Percentiles rank a stretch among this genome's conserved stretches.
Evolutionary conservation across 1,140 invertebrate genomes (phyloP).

Genomic region (Drosophila sproati): DNA sequence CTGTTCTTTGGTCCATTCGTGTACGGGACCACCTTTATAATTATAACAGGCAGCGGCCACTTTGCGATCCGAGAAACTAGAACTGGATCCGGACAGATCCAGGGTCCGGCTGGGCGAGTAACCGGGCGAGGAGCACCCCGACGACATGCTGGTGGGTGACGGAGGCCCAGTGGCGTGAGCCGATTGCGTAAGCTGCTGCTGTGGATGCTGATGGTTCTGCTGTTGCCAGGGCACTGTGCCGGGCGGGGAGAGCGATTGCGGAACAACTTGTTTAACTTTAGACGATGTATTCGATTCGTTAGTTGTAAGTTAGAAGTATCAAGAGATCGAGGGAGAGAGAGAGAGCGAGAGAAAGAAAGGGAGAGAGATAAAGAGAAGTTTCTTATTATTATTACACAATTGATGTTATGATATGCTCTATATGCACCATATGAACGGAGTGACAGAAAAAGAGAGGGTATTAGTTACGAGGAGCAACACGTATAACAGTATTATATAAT

Average conservation of each 20-base stretch:
- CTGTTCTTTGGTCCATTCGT: constrained; percentile 95
- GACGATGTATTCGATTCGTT: constrained; percentile 18
- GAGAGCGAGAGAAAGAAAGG: constrained; percentile 24
- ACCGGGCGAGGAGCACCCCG: constrained; percentile 86
- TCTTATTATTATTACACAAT: constrained; percentile 26
- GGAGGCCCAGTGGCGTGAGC: constrained; percentile 85
- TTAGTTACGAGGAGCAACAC: constrained; percentile 21
- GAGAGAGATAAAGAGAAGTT: constrained; percentile 20
- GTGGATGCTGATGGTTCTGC: constrained; percentile 84
- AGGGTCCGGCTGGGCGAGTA: constrained; percentile 84
- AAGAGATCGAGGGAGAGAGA: constrained; percentile 32
- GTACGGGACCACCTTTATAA: constrained; percentile 90
- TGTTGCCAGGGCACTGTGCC: constrained; percentile 87
- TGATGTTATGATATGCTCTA: not conserved
- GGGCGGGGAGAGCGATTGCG: constrained; percentile 86
- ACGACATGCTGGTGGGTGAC: constrained; percentile 88
- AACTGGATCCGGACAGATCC: constrained; percentile 86
- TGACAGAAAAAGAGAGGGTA: constrained; percentile 7
- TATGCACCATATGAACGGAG: constrained; percentile 15
- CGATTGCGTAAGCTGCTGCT: constrained; percentile 85
- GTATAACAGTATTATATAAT: constrained; percentile 13
- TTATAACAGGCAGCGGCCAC: constrained; percentile 85
- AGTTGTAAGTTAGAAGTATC: constrained; percentile 1
- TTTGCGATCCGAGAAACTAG: constrained; percentile 83
- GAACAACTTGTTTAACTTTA: constrained; percentile 87